A percentile compares a stretch with the other conserved stretches of the same genome.
Conservation (phyloP, 2,888 invertebrate genomes). For the Ophioninae sp. region DNA sequence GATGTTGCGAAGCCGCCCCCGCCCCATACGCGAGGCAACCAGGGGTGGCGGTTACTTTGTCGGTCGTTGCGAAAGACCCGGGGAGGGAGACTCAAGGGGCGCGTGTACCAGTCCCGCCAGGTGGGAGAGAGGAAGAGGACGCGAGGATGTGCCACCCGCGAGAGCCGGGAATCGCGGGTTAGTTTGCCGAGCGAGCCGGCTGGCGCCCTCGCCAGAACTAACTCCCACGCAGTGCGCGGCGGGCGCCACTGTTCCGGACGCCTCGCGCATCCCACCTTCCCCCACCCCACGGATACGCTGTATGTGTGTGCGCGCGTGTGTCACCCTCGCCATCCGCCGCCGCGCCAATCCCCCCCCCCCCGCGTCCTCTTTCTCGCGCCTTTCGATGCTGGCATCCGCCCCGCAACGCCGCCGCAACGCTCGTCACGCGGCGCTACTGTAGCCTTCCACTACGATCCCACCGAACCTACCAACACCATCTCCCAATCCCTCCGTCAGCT, state of each 20-base stretch:
- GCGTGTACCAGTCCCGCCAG: slow-evolving; percentile 20
- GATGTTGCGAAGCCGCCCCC: background rate
- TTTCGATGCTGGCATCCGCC: too few relatives aligned
- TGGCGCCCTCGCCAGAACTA: slow-evolving; percentile 80
- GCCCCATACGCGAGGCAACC: background rate
- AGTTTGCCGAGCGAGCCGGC: slow-evolving; percentile 78
- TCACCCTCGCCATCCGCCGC: slow-evolving; percentile 33
- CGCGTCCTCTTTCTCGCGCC: slow-evolving; percentile 38
- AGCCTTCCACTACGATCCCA: slow-evolving; percentile 42
- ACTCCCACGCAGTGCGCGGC: slow-evolving; percentile 79
- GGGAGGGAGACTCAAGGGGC: slow-evolving; percentile 58
- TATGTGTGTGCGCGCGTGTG: background rate
- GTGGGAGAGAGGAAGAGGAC: slow-evolving; percentile 8
- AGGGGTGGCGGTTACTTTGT: slow-evolving; percentile 68
- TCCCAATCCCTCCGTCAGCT: slow-evolving; percentile 19
- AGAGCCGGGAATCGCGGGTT: slow-evolving; percentile 66
- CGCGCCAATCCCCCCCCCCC: slow-evolving; percentile 34
- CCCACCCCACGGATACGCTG: slow-evolving; percentile 40
- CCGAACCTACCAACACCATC: slow-evolving; percentile 39
- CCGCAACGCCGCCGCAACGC: slow-evolving; percentile 37
- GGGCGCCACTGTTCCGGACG: slow-evolving; percentile 69
- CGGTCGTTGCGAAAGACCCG: slow-evolving; percentile 69
- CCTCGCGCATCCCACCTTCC: slow-evolving; percentile 72
- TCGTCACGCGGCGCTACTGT: slow-evolving; percentile 46
- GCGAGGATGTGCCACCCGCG: slow-evolving; percentile 34